A percentile compares a stretch with the other conserved stretches of the same genome.
These are phyloP conservation scores for Engraulis encrasicolus DNA, from an alignment of 2,113 vertebrate genomes.

Conservation along the genomic window DNA sequence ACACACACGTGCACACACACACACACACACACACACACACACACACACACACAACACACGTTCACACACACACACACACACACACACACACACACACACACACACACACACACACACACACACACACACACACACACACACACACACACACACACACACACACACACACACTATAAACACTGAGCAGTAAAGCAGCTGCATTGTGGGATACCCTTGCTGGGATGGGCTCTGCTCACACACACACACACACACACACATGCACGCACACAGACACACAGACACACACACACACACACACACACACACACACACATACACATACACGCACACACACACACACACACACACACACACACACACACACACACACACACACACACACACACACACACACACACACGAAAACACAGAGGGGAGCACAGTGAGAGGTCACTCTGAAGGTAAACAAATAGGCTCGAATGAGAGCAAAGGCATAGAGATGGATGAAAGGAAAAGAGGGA, in stretches of 20 bases:
- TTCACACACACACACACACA: too few species aligned
- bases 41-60: too few species aligned
- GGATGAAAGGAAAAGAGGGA: not conserved
- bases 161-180: conserved; percentile 37
- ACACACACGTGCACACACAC: too few species aligned
- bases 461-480: not conserved
- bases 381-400: too few species aligned
- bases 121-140: too few species aligned
- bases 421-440: conserved; percentile 45
- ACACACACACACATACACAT: too few species aligned
- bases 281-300: too few species aligned
- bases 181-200: conserved; percentile 34
- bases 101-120: too few species aligned
- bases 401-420: conserved; percentile 14
- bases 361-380: too few species aligned
- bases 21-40: too few species aligned
- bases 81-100: not conserved
- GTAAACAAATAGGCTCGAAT: conserved; percentile 44
- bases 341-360: too few species aligned
- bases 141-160: not conserved
- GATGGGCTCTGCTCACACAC: conserved; percentile 19
- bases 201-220: conserved; percentile 46
- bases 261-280: not conserved
- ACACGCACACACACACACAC: too few species aligned
- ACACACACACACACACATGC: conserved; percentile 13